Percentiles rank a stretch among this genome's conserved stretches.
phyloP scores from a whole-genome alignment of 2,113 vertebrate species.

The Indri indri region DNA sequence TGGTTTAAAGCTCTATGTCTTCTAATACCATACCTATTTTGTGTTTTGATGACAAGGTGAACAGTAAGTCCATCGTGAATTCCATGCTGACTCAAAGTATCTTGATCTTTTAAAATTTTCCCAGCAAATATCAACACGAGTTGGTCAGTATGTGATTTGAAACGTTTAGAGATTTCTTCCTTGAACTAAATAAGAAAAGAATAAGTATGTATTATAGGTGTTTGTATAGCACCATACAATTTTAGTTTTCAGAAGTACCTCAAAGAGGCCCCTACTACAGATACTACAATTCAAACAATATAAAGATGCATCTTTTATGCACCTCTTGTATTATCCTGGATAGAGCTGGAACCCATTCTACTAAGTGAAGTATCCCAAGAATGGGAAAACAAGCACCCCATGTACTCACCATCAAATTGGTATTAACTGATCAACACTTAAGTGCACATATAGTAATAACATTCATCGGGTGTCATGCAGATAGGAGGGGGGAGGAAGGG shows the following conservation, averaged over 20 bases:
- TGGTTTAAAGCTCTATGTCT: neutral
- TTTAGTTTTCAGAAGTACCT: neutral
- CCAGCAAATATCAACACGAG: conserved; percentile 92
- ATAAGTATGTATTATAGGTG: neutral
- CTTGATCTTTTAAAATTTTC: conserved; percentile 91
- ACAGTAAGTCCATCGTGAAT: conserved; percentile 91
- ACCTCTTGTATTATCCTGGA: no score
- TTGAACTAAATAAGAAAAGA: conserved; percentile 85
- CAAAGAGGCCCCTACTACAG: neutral
- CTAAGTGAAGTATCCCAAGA: no score
- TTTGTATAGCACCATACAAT: neutral
- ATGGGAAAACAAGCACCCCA: no score
- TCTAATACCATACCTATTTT: conserved; percentile 85
- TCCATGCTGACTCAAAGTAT: conserved; percentile 89
- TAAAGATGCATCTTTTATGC: neutral
- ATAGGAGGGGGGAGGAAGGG: no score
- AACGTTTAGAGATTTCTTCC: conserved; percentile 90
- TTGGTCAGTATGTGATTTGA: conserved; percentile 88
- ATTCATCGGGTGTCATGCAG: no score
- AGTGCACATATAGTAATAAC: no score
- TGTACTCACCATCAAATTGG: no score
- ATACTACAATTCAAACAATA: neutral
- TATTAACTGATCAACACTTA: no score
- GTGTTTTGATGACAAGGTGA: conserved; percentile 91
- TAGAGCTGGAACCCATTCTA: no score